These are phyloP conservation scores for Ectobius pallidus DNA, from an alignment of 2,888 invertebrate genomes.

Conservation along the genomic window DNA sequence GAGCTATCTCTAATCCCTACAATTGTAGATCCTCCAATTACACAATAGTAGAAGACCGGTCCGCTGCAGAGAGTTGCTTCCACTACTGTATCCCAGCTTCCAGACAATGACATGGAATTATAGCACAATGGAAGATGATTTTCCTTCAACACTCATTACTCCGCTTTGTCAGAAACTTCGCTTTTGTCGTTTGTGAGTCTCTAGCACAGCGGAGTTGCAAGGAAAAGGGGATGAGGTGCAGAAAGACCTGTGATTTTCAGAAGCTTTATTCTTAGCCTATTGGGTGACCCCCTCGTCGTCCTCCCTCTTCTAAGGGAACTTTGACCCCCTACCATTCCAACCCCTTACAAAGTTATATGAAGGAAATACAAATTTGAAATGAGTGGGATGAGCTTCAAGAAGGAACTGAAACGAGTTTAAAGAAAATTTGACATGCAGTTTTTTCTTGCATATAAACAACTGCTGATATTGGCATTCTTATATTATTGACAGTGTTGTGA, in stretches of 20 bases:
- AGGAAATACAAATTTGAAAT: not conserved
- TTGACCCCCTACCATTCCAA: slow-evolving; percentile 17
- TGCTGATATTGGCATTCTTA: too few relatives aligned
- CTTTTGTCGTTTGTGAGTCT: slow-evolving; percentile 41
- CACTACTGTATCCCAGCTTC: not conserved
- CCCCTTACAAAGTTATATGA: slow-evolving; percentile 1
- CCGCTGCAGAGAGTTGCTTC: not conserved
- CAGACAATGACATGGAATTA: slow-evolving; percentile 44
- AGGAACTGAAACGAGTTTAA: not conserved
- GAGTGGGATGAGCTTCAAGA: not conserved
- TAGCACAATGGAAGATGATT: slow-evolving; percentile 45
- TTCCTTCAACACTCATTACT: slow-evolving; percentile 45
- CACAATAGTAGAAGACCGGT: slow-evolving; percentile 28
- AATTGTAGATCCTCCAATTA: slow-evolving; percentile 38
- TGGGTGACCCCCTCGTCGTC: slow-evolving; percentile 31
- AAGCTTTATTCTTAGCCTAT: slow-evolving; percentile 30
- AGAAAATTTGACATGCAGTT: too few relatives aligned
- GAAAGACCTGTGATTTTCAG: slow-evolving; percentile 25
- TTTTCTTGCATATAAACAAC: too few relatives aligned
- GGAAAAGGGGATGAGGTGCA: slow-evolving; percentile 1
- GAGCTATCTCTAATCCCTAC: slow-evolving; percentile 32
- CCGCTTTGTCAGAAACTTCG: slow-evolving; percentile 42
- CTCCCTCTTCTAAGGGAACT: slow-evolving; percentile 21
- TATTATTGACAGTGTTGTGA: too few relatives aligned
- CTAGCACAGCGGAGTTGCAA: not conserved